phyloP scores from a whole-genome alignment of 2,113 vertebrate species.

The Dromas ardeola region DNA sequence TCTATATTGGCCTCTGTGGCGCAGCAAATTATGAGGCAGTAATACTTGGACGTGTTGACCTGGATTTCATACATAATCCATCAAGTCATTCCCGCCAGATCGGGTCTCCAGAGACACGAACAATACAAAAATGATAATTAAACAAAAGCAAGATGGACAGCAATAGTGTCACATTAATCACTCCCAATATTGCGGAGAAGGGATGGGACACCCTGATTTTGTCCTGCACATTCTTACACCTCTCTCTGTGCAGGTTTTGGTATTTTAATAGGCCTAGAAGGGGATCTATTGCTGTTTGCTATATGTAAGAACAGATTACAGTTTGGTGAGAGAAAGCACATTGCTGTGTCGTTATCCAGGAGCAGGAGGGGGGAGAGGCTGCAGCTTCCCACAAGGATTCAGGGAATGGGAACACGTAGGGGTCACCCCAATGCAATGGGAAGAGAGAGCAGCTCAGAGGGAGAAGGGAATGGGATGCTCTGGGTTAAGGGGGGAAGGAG shows the following conservation, averaged over 20 bases:
- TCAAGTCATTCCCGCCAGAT: neutral
- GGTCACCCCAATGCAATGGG: neutral
- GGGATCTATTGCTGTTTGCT: neutral
- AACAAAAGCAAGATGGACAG: conserved; percentile 33
- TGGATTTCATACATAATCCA: conserved; percentile 54
- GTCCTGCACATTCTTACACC: rapidly evolving
- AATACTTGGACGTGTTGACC: conserved; percentile 30
- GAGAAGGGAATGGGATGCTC: neutral
- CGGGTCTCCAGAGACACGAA: neutral
- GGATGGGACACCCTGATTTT: neutral
- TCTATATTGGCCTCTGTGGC: conserved; percentile 56
- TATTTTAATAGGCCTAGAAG: neutral
- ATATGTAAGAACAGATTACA: neutral
- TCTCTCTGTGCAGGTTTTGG: neutral
- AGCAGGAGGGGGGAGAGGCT: neutral
- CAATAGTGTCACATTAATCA: neutral
- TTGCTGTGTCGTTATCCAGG: neutral
- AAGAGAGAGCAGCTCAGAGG: neutral
- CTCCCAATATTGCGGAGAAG: neutral
- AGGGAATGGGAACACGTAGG: neutral
- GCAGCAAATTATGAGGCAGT: conserved; percentile 52
- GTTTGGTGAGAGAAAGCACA: neutral
- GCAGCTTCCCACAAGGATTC: neutral
- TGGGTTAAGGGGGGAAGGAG: neutral
- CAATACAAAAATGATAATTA: neutral